phyloP scores from a whole-genome alignment of 2,797 vertebrate species.

The Hephaestus fuliginosus region DNA sequence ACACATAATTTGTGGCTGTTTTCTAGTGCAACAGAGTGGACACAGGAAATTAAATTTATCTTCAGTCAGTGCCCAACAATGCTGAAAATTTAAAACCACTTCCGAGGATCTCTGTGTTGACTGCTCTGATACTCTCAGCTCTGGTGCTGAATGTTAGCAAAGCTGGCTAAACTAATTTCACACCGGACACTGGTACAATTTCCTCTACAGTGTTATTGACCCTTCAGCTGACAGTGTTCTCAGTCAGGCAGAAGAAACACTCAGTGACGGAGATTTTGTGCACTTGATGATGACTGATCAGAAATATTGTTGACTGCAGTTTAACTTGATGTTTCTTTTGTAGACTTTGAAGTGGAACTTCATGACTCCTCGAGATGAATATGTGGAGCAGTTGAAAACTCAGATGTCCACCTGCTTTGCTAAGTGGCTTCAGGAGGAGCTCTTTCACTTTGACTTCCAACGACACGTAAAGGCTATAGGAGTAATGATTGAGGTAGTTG shows the following conservation, averaged over 20 bases:
- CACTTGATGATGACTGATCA: too few relatives aligned
- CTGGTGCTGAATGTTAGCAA: not conserved
- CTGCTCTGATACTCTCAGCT: not conserved
- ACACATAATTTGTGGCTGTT: too few relatives aligned
- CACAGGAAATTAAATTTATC: too few relatives aligned
- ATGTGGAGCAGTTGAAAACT: constrained; percentile 95
- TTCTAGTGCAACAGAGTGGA: too few relatives aligned
- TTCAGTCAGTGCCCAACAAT: too few relatives aligned
- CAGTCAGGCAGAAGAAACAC: too few relatives aligned
- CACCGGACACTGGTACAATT: not conserved
- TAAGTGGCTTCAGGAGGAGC: constrained; percentile 96
- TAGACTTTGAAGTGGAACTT: constrained; percentile 99
- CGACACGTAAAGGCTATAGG: constrained; percentile 95
- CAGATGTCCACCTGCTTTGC: constrained; percentile 95
- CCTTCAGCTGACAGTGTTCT: too few relatives aligned
- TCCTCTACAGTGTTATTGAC: not conserved
- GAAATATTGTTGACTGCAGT: not conserved
- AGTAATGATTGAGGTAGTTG: constrained; percentile 93
- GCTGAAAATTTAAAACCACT: too few relatives aligned
- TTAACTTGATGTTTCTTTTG: constrained; percentile 7
- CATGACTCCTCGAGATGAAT: constrained; percentile 95
- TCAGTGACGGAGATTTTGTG: too few relatives aligned
- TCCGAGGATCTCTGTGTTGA: too few relatives aligned
- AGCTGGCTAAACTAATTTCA: not conserved
- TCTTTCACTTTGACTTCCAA: constrained; percentile 98